Evolutionary conservation across 2,888 invertebrate species (phyloP), one percentile per base, ranked within the genome.

Genomic region (Biston betularia): DNA sequence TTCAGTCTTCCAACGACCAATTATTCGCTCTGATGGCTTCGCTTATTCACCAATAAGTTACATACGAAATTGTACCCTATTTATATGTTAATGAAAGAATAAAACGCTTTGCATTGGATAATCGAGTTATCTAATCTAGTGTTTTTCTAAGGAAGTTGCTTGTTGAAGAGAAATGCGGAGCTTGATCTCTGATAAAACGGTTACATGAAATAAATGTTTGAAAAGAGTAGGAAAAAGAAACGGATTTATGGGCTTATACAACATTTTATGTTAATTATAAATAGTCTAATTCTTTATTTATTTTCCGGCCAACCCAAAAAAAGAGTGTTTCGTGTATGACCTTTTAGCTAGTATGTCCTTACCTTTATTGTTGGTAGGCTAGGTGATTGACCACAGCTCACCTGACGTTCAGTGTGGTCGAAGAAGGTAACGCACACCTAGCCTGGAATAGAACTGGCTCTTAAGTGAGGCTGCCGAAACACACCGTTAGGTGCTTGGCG

Each of bases 21-120:
- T 77, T 77, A 65, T 68, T 70, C 75, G 76, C 75, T 75, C 73
- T 62, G 69, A 53, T 75, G 75, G 35, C 53, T 66, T 68, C 73
- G 66, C 67, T 69, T 67, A 50, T 66, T 45, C 56, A 52, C 34
- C 38, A 50, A 52, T 38, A 50, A 50, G 14, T 53, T 44, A 52
- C 65, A 65, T 35, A 40, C 65, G 46, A 71, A 65, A 69, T 63
- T 72, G 45, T 46, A 63, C 55, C 63, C 61, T 74, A 68, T 71
- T 61, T 48, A 69, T 68, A 68, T 70, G 71, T n/a, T 63, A 65
- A 71, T 71, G 67, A 63, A 57, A 15, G 62, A 55, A 65, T 42
- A 69, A 54, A 70, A 72, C 68, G 65, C 57, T 63, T 63, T 55
- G 58, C 56, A 45, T 54, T 53, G 60, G 11, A 61, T 72, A 68